Percentiles rank a stretch among this genome's conserved stretches.
phyloP scores from a whole-genome alignment of 1,140 invertebrate species.

The Drosophila chauvacae region DNA sequence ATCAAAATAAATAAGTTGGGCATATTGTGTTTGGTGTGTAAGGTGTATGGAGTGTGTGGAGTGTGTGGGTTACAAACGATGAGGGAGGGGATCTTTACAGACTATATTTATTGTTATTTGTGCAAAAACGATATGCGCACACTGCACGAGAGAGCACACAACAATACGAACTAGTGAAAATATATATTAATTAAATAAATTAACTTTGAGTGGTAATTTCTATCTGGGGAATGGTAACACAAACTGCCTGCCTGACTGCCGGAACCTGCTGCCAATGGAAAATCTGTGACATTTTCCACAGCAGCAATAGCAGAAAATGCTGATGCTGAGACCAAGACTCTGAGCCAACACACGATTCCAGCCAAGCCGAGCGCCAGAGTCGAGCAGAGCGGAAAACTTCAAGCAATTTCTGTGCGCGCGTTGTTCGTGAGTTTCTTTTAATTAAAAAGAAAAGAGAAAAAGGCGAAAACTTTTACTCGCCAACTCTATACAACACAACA shows the following conservation, averaged over 20 bases:
- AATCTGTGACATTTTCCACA: constrained; percentile 78
- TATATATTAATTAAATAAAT: constrained; percentile 82
- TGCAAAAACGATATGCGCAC: constrained; percentile 70
- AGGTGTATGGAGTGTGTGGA: constrained; percentile 5
- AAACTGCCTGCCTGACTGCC: constrained; percentile 44
- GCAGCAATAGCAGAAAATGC: constrained; percentile 21
- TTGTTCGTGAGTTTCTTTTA: constrained; percentile 78
- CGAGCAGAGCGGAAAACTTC: constrained; percentile 60
- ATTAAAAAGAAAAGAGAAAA: constrained; percentile 59
- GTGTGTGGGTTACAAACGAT: constrained; percentile 25
- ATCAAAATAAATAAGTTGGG: constrained; percentile 74
- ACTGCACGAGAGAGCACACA: constrained; percentile 53
- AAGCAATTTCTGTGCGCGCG: constrained; percentile 52
- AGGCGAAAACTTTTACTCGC: constrained; percentile 82
- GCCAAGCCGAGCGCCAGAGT: constrained; percentile 8
- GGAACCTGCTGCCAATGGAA: constrained; percentile 74
- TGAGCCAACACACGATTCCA: constrained; percentile 26
- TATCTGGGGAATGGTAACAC: constrained; percentile 79
- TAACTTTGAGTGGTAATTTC: constrained; percentile 74
- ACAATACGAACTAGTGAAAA: constrained; percentile 75
- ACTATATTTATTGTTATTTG: constrained; percentile 73
- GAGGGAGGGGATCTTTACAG: constrained; percentile 17
- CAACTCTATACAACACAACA: constrained; percentile 38
- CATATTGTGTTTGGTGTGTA: constrained; percentile 28
- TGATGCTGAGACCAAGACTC: constrained; percentile 20